A percentile compares a stretch with the other conserved stretches of the same genome.
These are phyloP conservation scores for Anthopleura xanthogrammica DNA, from an alignment of 92 coral and sea anemone species.

Conservation along the genomic window DNA sequence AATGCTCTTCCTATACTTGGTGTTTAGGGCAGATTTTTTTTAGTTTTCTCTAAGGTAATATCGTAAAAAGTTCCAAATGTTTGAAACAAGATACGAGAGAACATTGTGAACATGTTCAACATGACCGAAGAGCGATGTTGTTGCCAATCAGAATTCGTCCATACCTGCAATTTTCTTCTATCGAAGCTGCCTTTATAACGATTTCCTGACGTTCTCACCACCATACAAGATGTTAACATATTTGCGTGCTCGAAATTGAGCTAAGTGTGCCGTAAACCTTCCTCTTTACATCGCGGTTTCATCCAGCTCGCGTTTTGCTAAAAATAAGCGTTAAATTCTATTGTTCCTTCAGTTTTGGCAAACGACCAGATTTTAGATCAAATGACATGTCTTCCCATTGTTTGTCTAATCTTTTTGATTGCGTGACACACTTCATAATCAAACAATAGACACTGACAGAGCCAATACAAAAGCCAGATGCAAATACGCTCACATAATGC, in stretches of 20 bases:
- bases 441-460: background rate
- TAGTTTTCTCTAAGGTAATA: background rate
- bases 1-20: background rate
- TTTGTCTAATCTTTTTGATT: constrained; percentile 1
- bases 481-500: background rate
- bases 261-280: background rate
- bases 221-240: constrained; percentile 29
- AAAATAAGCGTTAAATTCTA: constrained; percentile 12
- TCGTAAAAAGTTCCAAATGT: background rate
- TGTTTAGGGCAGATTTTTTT: background rate
- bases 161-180: constrained; percentile 26
- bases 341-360: constrained; percentile 24
- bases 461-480: background rate
- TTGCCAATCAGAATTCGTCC: background rate
- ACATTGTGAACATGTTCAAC: background rate
- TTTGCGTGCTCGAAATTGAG: background rate
- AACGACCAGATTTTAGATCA: constrained; percentile 28
- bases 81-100: background rate
- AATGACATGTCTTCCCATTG: constrained; percentile 32
- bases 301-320: background rate
- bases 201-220: constrained; percentile 11
- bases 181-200: constrained; percentile 34
- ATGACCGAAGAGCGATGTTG: background rate
- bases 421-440: constrained; percentile 3
- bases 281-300: background rate